Percentiles rank a stretch among this genome's conserved stretches.
Conservation (phyloP, 2,888 invertebrate species). For the Antitype chi region DNA sequence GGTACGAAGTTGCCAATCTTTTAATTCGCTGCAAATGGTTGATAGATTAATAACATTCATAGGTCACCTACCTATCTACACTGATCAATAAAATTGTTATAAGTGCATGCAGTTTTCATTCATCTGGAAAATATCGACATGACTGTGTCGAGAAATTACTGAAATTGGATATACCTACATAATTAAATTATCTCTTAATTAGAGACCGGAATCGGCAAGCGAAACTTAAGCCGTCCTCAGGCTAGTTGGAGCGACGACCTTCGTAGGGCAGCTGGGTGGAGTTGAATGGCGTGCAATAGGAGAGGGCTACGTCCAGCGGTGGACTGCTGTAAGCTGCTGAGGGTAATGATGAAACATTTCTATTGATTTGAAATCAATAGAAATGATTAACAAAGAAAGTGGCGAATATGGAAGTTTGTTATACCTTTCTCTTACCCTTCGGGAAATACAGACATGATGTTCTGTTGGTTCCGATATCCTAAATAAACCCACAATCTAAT, state of each 20-base stretch:
- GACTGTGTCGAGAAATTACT: background rate
- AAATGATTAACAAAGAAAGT: background rate
- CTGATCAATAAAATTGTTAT: background rate
- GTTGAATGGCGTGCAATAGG: too few relatives aligned
- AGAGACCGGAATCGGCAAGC: too few relatives aligned
- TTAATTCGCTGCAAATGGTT: background rate
- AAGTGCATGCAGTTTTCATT: background rate
- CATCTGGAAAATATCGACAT: background rate
- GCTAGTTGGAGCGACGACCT: too few relatives aligned
- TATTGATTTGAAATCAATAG: too few relatives aligned
- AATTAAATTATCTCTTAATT: background rate
- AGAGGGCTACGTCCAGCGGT: too few relatives aligned
- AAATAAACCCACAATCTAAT: too few relatives aligned
- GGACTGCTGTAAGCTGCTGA: too few relatives aligned
- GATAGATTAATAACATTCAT: background rate
- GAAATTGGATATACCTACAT: background rate
- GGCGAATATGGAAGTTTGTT: background rate
- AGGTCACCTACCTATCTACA: background rate
- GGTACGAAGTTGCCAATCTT: constrained; percentile 3
- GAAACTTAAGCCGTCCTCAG: too few relatives aligned
- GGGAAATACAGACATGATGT: background rate
- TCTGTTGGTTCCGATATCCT: too few relatives aligned
- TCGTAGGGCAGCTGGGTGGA: too few relatives aligned
- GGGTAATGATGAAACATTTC: background rate
- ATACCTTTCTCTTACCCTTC: background rate